Conservation (phyloP, 1,140 invertebrate genomes). For the Elymnias hypermnestra region DNA sequence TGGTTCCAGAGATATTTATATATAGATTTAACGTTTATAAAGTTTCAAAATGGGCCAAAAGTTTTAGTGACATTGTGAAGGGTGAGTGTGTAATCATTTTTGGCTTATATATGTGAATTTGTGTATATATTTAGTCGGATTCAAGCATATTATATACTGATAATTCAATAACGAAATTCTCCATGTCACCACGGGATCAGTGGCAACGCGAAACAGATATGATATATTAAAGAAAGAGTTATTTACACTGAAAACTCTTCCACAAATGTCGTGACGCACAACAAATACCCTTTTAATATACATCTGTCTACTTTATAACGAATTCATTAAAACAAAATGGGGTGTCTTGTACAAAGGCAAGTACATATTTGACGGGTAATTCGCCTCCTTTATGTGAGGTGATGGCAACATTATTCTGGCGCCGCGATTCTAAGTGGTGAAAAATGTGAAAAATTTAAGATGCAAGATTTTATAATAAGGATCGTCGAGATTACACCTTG, state of each 20-base stretch:
- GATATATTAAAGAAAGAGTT: too few species aligned
- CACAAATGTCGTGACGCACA: not conserved
- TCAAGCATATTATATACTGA: too few species aligned
- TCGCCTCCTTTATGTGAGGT: conserved; percentile 36
- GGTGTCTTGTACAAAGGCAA: conserved; percentile 11
- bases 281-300: conserved; percentile 3
- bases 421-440: conserved; percentile 44
- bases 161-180: too few species aligned
- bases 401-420: conserved; percentile 47
- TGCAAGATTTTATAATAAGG: conserved; percentile 70
- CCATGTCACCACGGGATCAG: too few species aligned
- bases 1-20: too few species aligned
- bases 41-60: too few species aligned
- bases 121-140: too few species aligned
- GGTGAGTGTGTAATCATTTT: too few species aligned
- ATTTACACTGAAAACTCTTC: not conserved
- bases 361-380: conserved; percentile 18
- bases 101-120: too few species aligned
- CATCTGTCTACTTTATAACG: conserved; percentile 13
- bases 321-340: conserved; percentile 17
- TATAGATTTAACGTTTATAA: too few species aligned
- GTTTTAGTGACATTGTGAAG: too few species aligned
- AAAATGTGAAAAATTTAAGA: conserved; percentile 65
- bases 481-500: conserved; percentile 70
- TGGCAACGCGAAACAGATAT: too few species aligned